Conservation (phyloP, 2,797 vertebrate species). For the Coregonus suidteri region DNA sequence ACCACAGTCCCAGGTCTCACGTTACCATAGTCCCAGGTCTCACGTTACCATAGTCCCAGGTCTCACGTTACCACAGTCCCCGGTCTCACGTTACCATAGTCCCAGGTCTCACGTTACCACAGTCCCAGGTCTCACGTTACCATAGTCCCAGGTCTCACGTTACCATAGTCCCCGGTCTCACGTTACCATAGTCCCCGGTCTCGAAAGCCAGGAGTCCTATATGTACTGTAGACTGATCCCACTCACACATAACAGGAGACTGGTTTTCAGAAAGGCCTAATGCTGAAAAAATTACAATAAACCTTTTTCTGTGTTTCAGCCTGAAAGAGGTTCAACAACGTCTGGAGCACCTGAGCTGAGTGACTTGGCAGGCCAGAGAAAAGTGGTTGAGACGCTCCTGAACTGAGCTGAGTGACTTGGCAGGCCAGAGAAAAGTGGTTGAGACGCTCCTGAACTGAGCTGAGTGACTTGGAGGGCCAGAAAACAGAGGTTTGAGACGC, state of each 20-base stretch:
- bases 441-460: constrained; percentile 22
- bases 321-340: constrained; percentile 49
- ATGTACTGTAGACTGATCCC: background rate
- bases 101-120: too few species aligned
- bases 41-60: too few species aligned
- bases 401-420: constrained; percentile 42
- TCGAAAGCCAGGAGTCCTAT: too few species aligned
- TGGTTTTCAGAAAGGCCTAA: background rate
- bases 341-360: constrained; percentile 50
- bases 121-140: too few species aligned
- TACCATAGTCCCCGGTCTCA: too few species aligned
- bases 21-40: too few species aligned
- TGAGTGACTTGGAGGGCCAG: background rate
- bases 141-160: too few species aligned
- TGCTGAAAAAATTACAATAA: background rate
- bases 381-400: constrained; percentile 12
- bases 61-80: too few species aligned
- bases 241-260: background rate
- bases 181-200: too few species aligned
- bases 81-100: too few species aligned
- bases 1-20: too few species aligned
- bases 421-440: background rate
- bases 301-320: constrained; percentile 43
- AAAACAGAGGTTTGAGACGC: background rate
- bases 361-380: background rate